Evolutionary conservation across 2,113 vertebrate genomes (phyloP).

Genomic region (Ellobius talpinus): DNA sequence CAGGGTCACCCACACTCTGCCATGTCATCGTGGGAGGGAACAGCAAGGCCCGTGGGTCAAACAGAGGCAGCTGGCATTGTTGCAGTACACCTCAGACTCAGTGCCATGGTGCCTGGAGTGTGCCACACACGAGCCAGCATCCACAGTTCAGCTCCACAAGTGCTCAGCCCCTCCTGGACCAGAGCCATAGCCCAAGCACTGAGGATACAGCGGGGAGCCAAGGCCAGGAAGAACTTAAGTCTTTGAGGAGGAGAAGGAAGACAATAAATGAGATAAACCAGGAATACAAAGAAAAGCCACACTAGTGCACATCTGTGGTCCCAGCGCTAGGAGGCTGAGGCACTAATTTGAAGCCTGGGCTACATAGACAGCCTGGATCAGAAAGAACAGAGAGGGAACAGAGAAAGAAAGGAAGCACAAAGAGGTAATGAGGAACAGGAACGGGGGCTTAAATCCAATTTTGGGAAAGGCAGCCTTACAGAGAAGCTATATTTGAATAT

Average conservation of each 20-base stretch:
- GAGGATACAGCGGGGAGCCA: not conserved
- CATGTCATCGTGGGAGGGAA: not conserved
- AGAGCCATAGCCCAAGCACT: not conserved
- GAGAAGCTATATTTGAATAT: not conserved
- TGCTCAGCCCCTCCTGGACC: not conserved
- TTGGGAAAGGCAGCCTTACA: not conserved
- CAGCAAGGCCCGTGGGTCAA: not conserved
- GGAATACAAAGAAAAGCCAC: not conserved
- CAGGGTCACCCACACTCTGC: not conserved
- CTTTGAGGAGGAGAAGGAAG: not conserved
- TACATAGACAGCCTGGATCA: not conserved
- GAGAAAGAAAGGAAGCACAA: not conserved
- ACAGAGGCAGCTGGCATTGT: not conserved
- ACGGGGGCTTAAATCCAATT: not conserved
- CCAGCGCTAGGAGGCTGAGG: not conserved
- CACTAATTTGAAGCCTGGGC: not conserved
- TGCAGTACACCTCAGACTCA: not conserved
- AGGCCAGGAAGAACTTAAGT: not conserved
- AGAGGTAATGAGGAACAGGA: fast-evolving
- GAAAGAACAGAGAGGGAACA: not conserved
- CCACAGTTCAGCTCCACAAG: not conserved
- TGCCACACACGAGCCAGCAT: too few relatives aligned
- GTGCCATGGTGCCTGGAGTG: not conserved
- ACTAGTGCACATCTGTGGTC: not conserved
- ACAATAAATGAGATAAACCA: not conserved